A percentile compares a stretch with the other conserved stretches of the same genome.
These are phyloP conservation scores for Mugil cephalus DNA, from an alignment of 2,113 vertebrate genomes.

Conservation along the genomic window DNA sequence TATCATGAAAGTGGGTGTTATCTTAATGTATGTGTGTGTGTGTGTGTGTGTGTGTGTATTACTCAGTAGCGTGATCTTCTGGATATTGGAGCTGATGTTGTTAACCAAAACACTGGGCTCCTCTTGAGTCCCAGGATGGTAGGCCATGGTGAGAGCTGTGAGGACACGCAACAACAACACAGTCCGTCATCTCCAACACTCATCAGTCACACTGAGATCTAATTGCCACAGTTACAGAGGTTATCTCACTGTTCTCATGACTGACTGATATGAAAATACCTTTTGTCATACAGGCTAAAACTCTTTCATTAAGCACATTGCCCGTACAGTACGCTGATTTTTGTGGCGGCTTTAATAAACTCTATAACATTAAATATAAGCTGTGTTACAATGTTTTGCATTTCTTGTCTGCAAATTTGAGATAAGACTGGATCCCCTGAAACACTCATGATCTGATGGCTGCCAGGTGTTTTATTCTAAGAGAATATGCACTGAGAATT, in stretches of 20 bases:
- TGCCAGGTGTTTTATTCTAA: too few relatives aligned
- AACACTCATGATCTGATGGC: too few relatives aligned
- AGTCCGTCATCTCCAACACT: not conserved
- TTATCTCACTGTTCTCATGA: slow-evolving; percentile 5
- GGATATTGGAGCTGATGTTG: slow-evolving; percentile 83
- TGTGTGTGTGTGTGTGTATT: slow-evolving; percentile 36
- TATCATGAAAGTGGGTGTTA: not conserved
- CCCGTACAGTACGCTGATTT: not conserved
- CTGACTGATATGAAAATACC: slow-evolving; percentile 6
- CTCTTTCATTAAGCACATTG: too few relatives aligned
- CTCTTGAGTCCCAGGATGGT: slow-evolving; percentile 73
- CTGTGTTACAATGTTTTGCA: too few relatives aligned
- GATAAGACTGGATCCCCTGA: too few relatives aligned
- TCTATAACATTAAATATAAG: not conserved
- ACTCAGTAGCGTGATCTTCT: slow-evolving; percentile 84
- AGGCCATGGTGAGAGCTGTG: slow-evolving; percentile 80
- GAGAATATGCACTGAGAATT: too few relatives aligned
- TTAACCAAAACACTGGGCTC: slow-evolving; percentile 79
- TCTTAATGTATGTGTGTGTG: not conserved
- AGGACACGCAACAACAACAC: slow-evolving; percentile 39
- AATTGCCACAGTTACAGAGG: not conserved
- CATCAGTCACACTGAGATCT: not conserved
- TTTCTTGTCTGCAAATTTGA: too few relatives aligned
- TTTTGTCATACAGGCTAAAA: not conserved
- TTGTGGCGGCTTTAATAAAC: not conserved